A percentile compares a stretch with the other conserved stretches of the same genome.
These are phyloP conservation scores for Cremastinae sp. DNA, from an alignment of 2,888 invertebrate genomes.

Conservation along the genomic window DNA sequence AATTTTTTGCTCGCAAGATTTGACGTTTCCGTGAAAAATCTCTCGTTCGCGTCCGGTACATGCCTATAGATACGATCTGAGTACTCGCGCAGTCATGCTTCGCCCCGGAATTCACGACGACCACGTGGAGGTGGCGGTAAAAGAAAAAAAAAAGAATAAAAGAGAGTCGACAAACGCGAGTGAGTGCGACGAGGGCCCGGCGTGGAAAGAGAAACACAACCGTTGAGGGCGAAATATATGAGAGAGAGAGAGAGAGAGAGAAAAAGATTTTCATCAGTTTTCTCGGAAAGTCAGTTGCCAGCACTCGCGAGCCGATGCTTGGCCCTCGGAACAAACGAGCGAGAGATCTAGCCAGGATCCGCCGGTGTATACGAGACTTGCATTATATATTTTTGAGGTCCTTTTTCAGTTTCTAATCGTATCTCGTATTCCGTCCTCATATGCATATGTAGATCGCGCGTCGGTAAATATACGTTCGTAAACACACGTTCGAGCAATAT, in stretches of 20 bases:
- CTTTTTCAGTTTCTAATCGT: conserved; percentile 57
- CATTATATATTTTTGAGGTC: conserved; percentile 36
- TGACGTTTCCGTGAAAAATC: conserved; percentile 67
- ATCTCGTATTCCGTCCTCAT: conserved; percentile 5
- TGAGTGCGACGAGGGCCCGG: too few species aligned
- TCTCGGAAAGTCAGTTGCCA: conserved; percentile 76
- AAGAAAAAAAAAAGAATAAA: neutral
- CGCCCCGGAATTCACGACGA: conserved; percentile 31
- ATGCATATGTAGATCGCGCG: conserved; percentile 32
- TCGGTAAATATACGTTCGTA: conserved; percentile 36
- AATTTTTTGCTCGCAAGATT: conserved; percentile 14
- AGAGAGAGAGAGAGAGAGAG: conserved; percentile 55
- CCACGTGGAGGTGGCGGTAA: conserved; percentile 34
- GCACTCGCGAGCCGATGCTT: conserved; percentile 19
- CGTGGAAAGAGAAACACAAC: too few species aligned
- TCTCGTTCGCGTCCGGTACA: conserved; percentile 61
- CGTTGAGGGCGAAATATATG: too few species aligned
- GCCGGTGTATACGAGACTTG: conserved; percentile 27
- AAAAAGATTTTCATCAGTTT: conserved; percentile 78
- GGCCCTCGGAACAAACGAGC: conserved; percentile 69
- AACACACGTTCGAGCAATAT: conserved; percentile 38
- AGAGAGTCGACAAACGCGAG: conserved; percentile 38
- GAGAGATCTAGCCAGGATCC: conserved; percentile 48
- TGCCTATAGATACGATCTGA: conserved; percentile 72
- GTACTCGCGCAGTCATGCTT: conserved; percentile 39